phyloP scores from a whole-genome alignment of 2,797 vertebrate genomes.

The Streptopelia turtur region DNA sequence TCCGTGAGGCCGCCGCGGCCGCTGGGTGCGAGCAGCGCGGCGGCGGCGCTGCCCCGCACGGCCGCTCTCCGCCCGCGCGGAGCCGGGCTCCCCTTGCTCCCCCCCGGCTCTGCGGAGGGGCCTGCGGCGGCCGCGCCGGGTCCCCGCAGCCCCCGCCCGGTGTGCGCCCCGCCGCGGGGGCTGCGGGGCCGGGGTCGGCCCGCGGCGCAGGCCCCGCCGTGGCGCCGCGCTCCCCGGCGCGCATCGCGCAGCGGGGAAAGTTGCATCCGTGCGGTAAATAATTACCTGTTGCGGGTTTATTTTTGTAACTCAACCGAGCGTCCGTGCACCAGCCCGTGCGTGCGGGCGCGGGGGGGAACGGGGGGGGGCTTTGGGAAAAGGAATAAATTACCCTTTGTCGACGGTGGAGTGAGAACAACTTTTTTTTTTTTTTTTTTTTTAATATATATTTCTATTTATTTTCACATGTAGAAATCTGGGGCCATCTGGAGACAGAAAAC shows the following conservation, averaged over 20 bases:
- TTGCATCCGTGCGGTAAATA: conserved; percentile 60
- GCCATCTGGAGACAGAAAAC: conserved; percentile 73
- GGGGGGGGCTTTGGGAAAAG: background rate
- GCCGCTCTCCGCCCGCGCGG: background rate
- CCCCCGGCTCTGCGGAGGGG: background rate
- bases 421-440: background rate
- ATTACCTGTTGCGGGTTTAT: conserved; percentile 72
- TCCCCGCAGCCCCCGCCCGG: background rate
- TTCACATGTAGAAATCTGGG: conserved; percentile 61
- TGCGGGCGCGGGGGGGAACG: background rate
- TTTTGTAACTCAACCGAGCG: background rate
- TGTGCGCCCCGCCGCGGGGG: background rate
- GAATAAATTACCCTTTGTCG: background rate
- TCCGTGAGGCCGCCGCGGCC: background rate
- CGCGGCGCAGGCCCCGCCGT: conserved; percentile 18
- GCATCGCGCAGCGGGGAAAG: conserved; percentile 57
- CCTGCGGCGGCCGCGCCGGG: background rate
- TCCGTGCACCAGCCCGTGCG: background rate
- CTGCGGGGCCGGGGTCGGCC: background rate
- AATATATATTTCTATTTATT: background rate
- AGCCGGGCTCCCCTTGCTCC: background rate
- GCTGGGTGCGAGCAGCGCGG: background rate
- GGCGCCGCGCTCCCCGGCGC: background rate
- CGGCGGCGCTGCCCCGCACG: background rate
- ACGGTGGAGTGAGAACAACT: background rate